phyloP scores from a whole-genome alignment of 2,888 invertebrate species.

The Ectropis crepuscularia region DNA sequence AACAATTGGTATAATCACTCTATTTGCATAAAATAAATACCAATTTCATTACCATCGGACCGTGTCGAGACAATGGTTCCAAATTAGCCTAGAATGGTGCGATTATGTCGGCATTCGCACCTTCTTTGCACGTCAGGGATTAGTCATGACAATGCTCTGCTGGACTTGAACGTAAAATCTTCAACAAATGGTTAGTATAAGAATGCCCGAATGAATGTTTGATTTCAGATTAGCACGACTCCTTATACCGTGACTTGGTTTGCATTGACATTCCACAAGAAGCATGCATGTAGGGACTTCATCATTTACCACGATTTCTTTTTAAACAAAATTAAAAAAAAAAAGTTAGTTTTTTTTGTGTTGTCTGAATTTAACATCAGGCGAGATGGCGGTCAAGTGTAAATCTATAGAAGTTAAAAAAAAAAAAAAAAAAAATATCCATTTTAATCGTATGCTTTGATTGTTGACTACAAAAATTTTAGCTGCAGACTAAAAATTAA shows the following conservation, averaged over 20 bases:
- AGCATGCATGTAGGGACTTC: no score
- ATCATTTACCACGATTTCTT: no score
- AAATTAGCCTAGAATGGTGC: slow-evolving; percentile 33
- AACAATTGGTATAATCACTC: slow-evolving; percentile 33
- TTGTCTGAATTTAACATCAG: no score
- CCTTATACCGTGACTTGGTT: neutral
- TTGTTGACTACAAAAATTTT: no score
- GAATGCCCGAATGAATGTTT: slow-evolving; percentile 6
- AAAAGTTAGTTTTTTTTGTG: no score
- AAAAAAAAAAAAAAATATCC: no score
- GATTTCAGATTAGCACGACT: slow-evolving; percentile 1
- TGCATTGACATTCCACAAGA: neutral
- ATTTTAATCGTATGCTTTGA: no score
- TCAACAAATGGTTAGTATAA: neutral
- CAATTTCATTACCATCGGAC: slow-evolving; percentile 41
- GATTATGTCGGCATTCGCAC: slow-evolving; percentile 16
- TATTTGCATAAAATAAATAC: slow-evolving; percentile 42
- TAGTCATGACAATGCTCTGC: slow-evolving; percentile 13
- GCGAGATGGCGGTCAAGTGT: no score
- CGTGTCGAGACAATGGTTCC: slow-evolving; percentile 41
- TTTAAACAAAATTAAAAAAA: no score
- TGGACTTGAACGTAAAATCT: neutral
- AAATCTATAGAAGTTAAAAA: no score
- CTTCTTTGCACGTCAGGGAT: slow-evolving; percentile 5
- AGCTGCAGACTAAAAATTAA: no score